Evolutionary conservation across 2,888 invertebrate genomes (phyloP).

Genomic region (Phyto melanocephala): DNA sequence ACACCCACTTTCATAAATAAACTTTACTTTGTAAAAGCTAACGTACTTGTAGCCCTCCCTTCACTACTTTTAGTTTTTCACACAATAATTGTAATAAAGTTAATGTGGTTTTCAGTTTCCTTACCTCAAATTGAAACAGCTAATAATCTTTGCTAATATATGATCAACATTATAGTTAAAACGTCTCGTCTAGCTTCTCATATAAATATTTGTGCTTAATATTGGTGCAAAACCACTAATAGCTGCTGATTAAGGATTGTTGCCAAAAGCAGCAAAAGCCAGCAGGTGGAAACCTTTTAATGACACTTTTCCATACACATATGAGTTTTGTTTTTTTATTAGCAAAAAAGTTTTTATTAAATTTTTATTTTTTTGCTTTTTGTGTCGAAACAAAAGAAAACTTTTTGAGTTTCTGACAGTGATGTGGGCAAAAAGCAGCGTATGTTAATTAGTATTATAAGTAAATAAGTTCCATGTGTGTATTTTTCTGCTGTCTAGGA

Average conservation of each 20-base stretch:
- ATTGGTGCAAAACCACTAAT: constrained; percentile 44
- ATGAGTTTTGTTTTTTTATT: constrained; percentile 32
- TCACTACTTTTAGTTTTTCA: too few relatives aligned
- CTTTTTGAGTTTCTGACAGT: not conserved
- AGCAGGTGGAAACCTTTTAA: constrained; percentile 51
- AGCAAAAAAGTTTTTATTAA: constrained; percentile 1
- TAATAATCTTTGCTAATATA: constrained; percentile 63
- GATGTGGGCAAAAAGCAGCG: not conserved
- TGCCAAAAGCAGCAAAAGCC: constrained; percentile 23
- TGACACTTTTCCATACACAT: constrained; percentile 5
- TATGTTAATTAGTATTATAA: constrained; percentile 24
- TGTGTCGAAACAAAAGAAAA: constrained; percentile 18
- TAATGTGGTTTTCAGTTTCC: constrained; percentile 45
- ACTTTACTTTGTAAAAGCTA: too few relatives aligned
- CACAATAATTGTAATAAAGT: constrained; percentile 40
- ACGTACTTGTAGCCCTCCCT: too few relatives aligned
- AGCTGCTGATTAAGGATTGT: constrained; percentile 41
- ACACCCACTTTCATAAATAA: not conserved
- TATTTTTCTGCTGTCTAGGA: not conserved
- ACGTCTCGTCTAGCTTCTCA: constrained; percentile 54
- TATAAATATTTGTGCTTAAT: constrained; percentile 23
- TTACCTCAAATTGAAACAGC: constrained; percentile 21
- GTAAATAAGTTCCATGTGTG: not conserved
- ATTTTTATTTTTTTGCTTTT: not conserved
- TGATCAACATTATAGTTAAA: constrained; percentile 59